Conservation (phyloP, 2,888 invertebrate species). For the Rapana venosa region DNA sequence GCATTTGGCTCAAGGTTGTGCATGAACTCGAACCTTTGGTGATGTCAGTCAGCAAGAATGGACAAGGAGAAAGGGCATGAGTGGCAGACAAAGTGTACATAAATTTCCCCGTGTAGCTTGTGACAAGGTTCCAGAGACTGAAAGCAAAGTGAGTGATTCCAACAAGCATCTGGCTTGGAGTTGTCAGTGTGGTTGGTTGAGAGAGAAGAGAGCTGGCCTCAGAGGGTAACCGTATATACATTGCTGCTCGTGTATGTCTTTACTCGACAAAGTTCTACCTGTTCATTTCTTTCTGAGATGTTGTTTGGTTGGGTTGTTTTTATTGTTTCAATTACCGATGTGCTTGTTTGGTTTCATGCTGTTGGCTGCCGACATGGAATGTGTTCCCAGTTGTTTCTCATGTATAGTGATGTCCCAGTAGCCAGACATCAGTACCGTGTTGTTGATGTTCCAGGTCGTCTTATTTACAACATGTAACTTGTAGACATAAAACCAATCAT, state of each 20-base stretch:
- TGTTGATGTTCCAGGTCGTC: slow-evolving; percentile 50
- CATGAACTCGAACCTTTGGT: background rate
- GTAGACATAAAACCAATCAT: slow-evolving; percentile 43
- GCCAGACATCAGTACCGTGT: slow-evolving; percentile 46
- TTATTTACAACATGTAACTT: slow-evolving; percentile 45
- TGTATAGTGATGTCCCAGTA: slow-evolving; percentile 1
- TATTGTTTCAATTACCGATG: too few species aligned
- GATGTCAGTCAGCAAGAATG: background rate
- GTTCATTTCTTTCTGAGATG: too few species aligned
- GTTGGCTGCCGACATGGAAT: slow-evolving; percentile 2
- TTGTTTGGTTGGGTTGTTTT: too few species aligned
- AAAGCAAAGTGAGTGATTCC: background rate
- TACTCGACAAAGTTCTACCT: too few species aligned
- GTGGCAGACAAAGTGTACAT: background rate
- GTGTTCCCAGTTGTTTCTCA: slow-evolving; percentile 20
- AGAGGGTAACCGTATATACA: background rate
- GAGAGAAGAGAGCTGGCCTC: background rate
- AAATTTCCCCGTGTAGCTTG: background rate
- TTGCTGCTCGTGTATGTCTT: background rate
- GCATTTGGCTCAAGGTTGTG: slow-evolving; percentile 4
- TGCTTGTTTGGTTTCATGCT: background rate
- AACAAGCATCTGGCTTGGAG: background rate
- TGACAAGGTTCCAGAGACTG: background rate
- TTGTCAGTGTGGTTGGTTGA: background rate
- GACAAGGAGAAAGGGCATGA: background rate